These are phyloP conservation scores for Volucella inflata DNA, from an alignment of 2,888 invertebrate genomes.

Conservation along the genomic window DNA sequence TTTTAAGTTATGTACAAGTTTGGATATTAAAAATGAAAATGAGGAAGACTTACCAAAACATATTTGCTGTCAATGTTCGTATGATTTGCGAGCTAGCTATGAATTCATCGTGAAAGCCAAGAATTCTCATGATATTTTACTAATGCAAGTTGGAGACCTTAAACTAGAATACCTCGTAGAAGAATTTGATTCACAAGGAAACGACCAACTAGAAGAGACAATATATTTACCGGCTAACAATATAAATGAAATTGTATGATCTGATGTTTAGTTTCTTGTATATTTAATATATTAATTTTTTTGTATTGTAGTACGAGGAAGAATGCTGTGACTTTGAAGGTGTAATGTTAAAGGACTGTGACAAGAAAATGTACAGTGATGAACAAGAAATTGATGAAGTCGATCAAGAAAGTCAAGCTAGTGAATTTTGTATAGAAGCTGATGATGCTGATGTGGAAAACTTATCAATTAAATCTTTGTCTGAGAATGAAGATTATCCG, in stretches of 20 bases:
- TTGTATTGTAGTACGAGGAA: slow-evolving; percentile 37
- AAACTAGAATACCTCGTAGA: slow-evolving; percentile 45
- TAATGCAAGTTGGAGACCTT: slow-evolving; percentile 32
- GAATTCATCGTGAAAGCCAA: slow-evolving; percentile 73
- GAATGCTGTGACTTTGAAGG: slow-evolving; percentile 11
- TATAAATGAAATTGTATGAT: slow-evolving; percentile 43
- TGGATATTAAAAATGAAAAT: slow-evolving; percentile 32
- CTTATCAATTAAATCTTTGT: slow-evolving; percentile 8
- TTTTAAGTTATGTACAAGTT: slow-evolving; percentile 69
- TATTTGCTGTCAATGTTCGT: slow-evolving; percentile 64
- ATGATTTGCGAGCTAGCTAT: slow-evolving; percentile 64
- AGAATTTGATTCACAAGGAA: slow-evolving; percentile 17
- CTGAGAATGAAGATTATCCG: slow-evolving; percentile 22
- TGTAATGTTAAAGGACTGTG: neutral
- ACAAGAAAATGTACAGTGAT: neutral
- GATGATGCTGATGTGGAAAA: neutral
- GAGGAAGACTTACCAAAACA: slow-evolving; percentile 44
- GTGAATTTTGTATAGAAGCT: neutral
- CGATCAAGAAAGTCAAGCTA: slow-evolving; percentile 20
- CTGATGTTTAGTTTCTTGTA: neutral
- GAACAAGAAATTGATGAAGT: slow-evolving; percentile 2
- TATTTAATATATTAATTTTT: neutral
- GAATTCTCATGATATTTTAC: slow-evolving; percentile 54
- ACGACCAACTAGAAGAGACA: slow-evolving; percentile 29
- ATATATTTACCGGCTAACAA: slow-evolving; percentile 40